These are phyloP conservation scores for Alexandromys fortis DNA, from an alignment of 2,113 vertebrate species.

Conservation along the genomic window DNA sequence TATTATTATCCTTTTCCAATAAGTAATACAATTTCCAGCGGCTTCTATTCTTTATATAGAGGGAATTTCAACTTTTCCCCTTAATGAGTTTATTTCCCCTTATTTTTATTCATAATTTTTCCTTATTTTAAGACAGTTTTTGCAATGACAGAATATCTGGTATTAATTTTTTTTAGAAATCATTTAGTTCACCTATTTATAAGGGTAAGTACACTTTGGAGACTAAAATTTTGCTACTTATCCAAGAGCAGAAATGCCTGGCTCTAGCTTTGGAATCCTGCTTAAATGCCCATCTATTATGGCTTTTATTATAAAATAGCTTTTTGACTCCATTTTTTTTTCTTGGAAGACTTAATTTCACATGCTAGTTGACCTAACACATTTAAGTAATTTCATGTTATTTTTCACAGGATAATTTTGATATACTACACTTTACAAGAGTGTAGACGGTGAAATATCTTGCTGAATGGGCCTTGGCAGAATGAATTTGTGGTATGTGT, in stretches of 20 bases:
- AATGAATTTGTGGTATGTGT: constrained; percentile 13
- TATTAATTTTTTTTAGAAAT: background rate
- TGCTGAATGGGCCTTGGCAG: constrained; percentile 63
- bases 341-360: constrained; percentile 55
- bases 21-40: background rate
- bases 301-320: constrained; percentile 17
- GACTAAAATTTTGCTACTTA: constrained; percentile 8
- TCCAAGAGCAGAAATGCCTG: background rate
- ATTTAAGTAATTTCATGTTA: constrained; percentile 66
- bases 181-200: background rate
- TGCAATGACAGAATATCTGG: background rate
- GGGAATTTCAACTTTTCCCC: constrained; percentile 12
- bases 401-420: constrained; percentile 64
- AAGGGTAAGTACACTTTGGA: background rate
- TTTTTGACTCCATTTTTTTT: constrained; percentile 28
- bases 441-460: constrained; percentile 69
- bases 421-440: constrained; percentile 65
- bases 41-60: background rate
- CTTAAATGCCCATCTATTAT: background rate
- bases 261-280: background rate
- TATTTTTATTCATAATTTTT: background rate
- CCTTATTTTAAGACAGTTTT: constrained; percentile 24
- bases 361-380: constrained; percentile 62
- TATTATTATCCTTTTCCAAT: background rate
- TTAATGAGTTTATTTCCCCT: background rate